phyloP scores from a whole-genome alignment of 2,888 invertebrate genomes.

The Venusia cambrica region DNA sequence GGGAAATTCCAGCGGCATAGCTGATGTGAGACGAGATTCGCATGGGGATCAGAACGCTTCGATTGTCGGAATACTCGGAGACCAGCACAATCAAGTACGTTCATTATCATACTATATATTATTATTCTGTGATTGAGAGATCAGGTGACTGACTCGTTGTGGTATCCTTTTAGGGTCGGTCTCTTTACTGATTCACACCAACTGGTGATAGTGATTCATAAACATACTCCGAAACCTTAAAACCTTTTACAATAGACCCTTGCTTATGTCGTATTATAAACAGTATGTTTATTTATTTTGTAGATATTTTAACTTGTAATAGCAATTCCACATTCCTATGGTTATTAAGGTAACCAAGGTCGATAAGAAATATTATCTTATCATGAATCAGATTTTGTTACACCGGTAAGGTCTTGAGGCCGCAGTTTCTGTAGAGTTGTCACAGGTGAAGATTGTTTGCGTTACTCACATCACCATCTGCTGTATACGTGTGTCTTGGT shows the following conservation, averaged over 20 bases:
- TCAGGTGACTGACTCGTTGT: too few relatives aligned
- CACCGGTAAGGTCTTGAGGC: constrained; percentile 44
- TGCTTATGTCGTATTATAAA: constrained; percentile 1
- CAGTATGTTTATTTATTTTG: constrained; percentile 2
- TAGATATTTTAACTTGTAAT: constrained; percentile 1
- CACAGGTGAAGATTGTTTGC: constrained; percentile 50
- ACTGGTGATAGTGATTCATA: constrained; percentile 17
- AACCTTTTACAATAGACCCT: constrained; percentile 3
- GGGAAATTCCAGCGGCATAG: constrained; percentile 37
- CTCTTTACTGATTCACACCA: constrained; percentile 21
- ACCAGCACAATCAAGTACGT: constrained; percentile 78
- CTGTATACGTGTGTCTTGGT: constrained; percentile 30
- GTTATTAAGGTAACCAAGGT: constrained; percentile 34
- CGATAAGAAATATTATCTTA: constrained; percentile 54
- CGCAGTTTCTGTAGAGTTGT: constrained; percentile 44
- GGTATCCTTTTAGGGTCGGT: constrained; percentile 18
- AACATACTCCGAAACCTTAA: constrained; percentile 4
- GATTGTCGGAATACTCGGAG: constrained; percentile 77
- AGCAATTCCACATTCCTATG: constrained; percentile 4
- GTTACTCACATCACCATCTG: constrained; percentile 40
- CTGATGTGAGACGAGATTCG: constrained; percentile 57
- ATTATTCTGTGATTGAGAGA: constrained; percentile 13
- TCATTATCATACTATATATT: constrained; percentile 5
- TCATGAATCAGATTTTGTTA: constrained; percentile 44
- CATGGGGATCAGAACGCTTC: constrained; percentile 68